These are phyloP conservation scores for Liopterus haemorrhoidalis DNA, from an alignment of 2,888 invertebrate genomes.

Conservation along the genomic window DNA sequence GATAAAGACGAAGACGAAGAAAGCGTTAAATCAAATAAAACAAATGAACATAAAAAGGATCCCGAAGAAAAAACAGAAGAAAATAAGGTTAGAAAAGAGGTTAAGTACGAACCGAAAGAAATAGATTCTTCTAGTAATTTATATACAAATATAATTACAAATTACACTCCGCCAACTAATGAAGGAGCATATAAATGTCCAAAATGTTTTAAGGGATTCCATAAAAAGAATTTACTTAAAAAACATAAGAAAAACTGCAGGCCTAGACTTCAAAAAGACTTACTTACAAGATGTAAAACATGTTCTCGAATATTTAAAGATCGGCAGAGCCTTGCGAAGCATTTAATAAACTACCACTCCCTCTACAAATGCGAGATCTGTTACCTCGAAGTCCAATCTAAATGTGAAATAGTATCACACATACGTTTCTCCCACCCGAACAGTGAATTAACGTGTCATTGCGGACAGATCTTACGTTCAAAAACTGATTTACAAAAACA, in stretches of 20 bases:
- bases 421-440: slow-evolving; percentile 52
- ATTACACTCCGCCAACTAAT: slow-evolving; percentile 45
- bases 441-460: slow-evolving; percentile 51
- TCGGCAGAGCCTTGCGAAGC: slow-evolving; percentile 50
- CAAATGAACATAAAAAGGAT: slow-evolving; percentile 17
- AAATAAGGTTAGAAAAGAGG: slow-evolving; percentile 24
- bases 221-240: slow-evolving; percentile 50
- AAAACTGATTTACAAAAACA: slow-evolving; percentile 50
- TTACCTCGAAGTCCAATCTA: slow-evolving; percentile 50
- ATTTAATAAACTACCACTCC: slow-evolving; percentile 51
- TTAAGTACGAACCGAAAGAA: slow-evolving; percentile 39
- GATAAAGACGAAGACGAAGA: slow-evolving; percentile 7
- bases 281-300: slow-evolving; percentile 52
- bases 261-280: slow-evolving; percentile 47
- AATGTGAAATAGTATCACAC: slow-evolving; percentile 53
- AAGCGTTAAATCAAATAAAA: slow-evolving; percentile 27
- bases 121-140: slow-evolving; percentile 43
- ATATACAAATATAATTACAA: slow-evolving; percentile 45
- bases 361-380: slow-evolving; percentile 52
- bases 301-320: slow-evolving; percentile 54
- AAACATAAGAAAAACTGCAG: slow-evolving; percentile 55
- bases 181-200: slow-evolving; percentile 50
- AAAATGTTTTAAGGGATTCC: slow-evolving; percentile 53
- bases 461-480: slow-evolving; percentile 51
- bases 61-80: slow-evolving; percentile 37